A percentile compares a stretch with the other conserved stretches of the same genome.
These are phyloP conservation scores for Kradibia gibbosae DNA, from an alignment of 1,140 invertebrate genomes.

Conservation along the genomic window DNA sequence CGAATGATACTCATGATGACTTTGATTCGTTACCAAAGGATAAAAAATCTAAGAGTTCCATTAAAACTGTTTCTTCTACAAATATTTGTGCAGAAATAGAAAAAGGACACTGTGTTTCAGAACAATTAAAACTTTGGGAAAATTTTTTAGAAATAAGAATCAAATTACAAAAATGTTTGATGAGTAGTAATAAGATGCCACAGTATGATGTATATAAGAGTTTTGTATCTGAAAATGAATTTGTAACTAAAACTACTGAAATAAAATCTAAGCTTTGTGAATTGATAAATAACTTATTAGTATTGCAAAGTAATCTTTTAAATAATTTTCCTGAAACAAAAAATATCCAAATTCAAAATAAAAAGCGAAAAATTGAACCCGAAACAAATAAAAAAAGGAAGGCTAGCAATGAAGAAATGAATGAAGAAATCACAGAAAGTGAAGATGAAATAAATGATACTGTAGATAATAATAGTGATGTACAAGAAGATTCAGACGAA, in stretches of 20 bases:
- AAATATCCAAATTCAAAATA: constrained; percentile 59
- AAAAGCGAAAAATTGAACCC: constrained; percentile 55
- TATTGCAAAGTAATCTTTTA: constrained; percentile 75
- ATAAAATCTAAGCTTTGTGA: constrained; percentile 74
- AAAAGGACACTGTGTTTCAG: constrained; percentile 84
- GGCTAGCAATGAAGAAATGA: constrained; percentile 65
- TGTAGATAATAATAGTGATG: constrained; percentile 53
- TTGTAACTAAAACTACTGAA: constrained; percentile 72
- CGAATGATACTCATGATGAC: constrained; percentile 56
- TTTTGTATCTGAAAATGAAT: constrained; percentile 73
- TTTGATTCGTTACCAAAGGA: constrained; percentile 53
- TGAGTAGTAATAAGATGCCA: constrained; percentile 84
- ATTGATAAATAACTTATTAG: constrained; percentile 78
- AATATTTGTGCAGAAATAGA: constrained; percentile 78
- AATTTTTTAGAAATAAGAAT: constrained; percentile 87
- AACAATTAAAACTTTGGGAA: constrained; percentile 87
- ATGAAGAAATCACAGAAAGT: constrained; percentile 73
- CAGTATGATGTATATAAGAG: constrained; percentile 74
- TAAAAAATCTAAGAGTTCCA: constrained; percentile 67
- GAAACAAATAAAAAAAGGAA: constrained; percentile 48
- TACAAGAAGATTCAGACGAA: constrained; percentile 58
- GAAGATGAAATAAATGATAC: constrained; percentile 67
- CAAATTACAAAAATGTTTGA: constrained; percentile 85
- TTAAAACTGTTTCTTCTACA: constrained; percentile 74
- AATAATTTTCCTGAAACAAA: constrained; percentile 80